Base-by-base conservation (phyloP, 2,888 invertebrate genomes). In the Lasius fuliginosus region DNA sequence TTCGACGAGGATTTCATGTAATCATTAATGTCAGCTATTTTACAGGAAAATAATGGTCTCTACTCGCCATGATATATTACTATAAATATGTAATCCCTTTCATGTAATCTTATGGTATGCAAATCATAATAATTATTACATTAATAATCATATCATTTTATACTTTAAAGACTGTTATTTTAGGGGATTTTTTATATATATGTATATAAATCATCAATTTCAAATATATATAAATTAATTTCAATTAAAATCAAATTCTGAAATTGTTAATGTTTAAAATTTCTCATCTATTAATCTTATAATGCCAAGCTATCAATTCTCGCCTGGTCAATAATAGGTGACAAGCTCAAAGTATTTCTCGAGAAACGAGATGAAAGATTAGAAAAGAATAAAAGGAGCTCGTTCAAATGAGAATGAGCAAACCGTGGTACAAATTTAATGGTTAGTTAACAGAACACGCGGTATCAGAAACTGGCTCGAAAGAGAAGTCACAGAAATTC, bases 341-440 rank as follows among this genome's bases (percentile, higher is more conserved):
- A 76, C n/a, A 65, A 40, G 2, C 18, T 53, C 1, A 18, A 65
- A 30, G 8, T 36, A 36, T 12, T 36, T 74, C 1, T 3, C 27
- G 36, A 77, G 53, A 68, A 56, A 40, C 23, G 12, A 84, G 85
- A 89, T 82, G 76, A 56, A 79, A 88, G 87, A 90, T 88, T 87
- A 86, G 84, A 84, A 88, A 87, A 87, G 75, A 82, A 85, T 68
- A 81, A 88, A 86, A 79, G 74, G 71, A 88, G 87, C 83, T 83
- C 67, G 69, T 56, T 87, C 89, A 91, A 92, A 33, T 91, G 89
- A 92, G 87, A 81, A 77, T 77, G 86, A 87, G 91, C 90, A 92
- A 91, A 91, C 90, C 83, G 68, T 85, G 88, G 87, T 92, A 92
- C 87, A 93, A 93, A 90, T 94, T 93, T 92, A 92, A 94, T 93